phyloP scores from a whole-genome alignment of 2,888 invertebrate genomes.

The Temnothorax unifasciatus region DNA sequence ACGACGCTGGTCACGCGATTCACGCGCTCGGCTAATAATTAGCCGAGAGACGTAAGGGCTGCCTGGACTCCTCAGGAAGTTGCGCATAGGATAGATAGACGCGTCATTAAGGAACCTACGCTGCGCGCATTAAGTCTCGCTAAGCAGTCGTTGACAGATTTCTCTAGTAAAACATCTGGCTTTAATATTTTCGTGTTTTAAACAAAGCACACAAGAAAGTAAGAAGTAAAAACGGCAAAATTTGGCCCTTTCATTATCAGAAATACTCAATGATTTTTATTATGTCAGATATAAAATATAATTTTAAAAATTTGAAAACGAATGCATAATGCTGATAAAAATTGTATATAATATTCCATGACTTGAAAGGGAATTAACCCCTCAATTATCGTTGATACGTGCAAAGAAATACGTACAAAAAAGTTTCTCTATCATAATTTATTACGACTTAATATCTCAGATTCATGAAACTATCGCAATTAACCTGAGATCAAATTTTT shows the following conservation, averaged over 20 bases:
- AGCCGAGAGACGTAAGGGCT: slow-evolving; percentile 60
- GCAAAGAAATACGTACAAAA: neutral
- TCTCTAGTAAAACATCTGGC: neutral
- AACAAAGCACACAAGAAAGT: neutral
- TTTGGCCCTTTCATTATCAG: neutral
- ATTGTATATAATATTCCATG: neutral
- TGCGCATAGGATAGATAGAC: slow-evolving; percentile 23
- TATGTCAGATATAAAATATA: neutral
- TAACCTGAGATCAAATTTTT: neutral
- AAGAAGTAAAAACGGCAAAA: neutral
- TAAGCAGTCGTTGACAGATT: neutral
- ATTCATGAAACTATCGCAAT: neutral
- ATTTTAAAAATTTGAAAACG: neutral
- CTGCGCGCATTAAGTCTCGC: neutral
- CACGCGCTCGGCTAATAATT: slow-evolving; percentile 78
- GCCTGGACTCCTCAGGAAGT: slow-evolving; percentile 65
- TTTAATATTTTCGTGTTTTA: neutral
- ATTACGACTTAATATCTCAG: no score
- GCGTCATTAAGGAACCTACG: slow-evolving; percentile 62
- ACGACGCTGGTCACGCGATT: slow-evolving; percentile 80
- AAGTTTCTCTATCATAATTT: neutral
- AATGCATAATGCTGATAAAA: neutral
- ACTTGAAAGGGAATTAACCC: neutral
- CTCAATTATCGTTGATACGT: neutral
- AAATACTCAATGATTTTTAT: neutral